A percentile compares a stretch with the other conserved stretches of the same genome.
Conservation (phyloP, 2,113 vertebrate genomes). For the Scomber colias region DNA sequence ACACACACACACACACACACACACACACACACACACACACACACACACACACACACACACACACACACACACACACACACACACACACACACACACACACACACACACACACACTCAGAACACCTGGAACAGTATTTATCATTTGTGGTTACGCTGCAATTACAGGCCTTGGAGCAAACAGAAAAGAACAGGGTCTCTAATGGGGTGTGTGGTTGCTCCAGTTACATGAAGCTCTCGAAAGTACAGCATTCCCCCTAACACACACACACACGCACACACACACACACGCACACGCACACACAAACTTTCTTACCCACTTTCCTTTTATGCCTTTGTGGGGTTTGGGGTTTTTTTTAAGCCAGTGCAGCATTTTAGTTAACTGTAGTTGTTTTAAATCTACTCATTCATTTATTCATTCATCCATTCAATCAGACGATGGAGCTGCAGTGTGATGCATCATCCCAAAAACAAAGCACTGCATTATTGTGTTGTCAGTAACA, state of each 20-base stretch:
- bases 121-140: constrained; percentile 78
- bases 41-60: background rate
- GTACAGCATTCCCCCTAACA: constrained; percentile 8
- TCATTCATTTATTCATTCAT: too few relatives aligned
- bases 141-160: constrained; percentile 74
- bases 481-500: background rate
- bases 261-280: background rate
- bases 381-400: too few relatives aligned
- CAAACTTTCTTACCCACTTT: too few relatives aligned
- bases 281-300: background rate
- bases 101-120: constrained; percentile 13
- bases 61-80: constrained; percentile 6
- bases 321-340: too few relatives aligned
- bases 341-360: too few relatives aligned
- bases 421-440: background rate
- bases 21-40: constrained; percentile 4
- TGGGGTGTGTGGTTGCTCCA: constrained; percentile 50
- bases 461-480: constrained; percentile 10
- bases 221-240: constrained; percentile 47
- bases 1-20: background rate
- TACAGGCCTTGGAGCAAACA: constrained; percentile 69
- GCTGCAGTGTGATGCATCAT: background rate
- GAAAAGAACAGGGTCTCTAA: constrained; percentile 53
- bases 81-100: background rate
- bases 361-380: too few relatives aligned